Conservation (phyloP, 2,113 vertebrate genomes). For the Nymphicus hollandicus region DNA sequence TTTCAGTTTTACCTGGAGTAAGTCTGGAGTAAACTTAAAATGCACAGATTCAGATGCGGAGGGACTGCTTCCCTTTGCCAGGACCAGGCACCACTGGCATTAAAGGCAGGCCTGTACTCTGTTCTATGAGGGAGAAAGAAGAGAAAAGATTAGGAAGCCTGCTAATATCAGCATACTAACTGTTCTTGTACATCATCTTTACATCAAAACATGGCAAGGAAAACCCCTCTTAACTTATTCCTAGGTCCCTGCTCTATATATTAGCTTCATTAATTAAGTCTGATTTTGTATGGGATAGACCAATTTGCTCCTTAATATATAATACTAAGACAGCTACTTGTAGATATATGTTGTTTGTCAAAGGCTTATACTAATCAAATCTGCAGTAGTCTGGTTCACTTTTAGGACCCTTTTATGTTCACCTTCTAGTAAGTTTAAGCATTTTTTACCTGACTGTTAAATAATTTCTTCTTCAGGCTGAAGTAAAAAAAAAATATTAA, state of each 20-base stretch:
- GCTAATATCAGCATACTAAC: not conserved
- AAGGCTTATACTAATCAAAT: not conserved
- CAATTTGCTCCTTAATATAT: not conserved
- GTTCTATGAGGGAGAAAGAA: not conserved
- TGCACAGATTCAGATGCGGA: not conserved
- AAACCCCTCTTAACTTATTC: not conserved
- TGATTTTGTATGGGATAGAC: not conserved
- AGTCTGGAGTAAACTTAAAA: not conserved
- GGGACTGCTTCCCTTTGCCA: not conserved
- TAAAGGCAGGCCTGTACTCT: not conserved
- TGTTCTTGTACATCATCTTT: not conserved
- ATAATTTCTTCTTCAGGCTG: not conserved
- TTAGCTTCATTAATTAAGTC: not conserved
- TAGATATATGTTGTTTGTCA: not conserved
- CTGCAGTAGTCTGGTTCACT: not conserved
- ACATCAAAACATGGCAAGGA: not conserved
- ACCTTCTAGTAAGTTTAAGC: not conserved
- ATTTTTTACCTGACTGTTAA: not conserved
- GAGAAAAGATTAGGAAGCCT: not conserved
- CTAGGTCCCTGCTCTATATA: not conserved
- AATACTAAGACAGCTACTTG: not conserved
- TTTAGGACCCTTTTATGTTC: not conserved
- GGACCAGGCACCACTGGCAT: not conserved
- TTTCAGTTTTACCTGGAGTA: not conserved
- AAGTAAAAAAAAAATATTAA: slow-evolving; percentile 7